These are phyloP conservation scores for Gadopsis marmoratus DNA, from an alignment of 2,797 vertebrate genomes.

Conservation along the genomic window DNA sequence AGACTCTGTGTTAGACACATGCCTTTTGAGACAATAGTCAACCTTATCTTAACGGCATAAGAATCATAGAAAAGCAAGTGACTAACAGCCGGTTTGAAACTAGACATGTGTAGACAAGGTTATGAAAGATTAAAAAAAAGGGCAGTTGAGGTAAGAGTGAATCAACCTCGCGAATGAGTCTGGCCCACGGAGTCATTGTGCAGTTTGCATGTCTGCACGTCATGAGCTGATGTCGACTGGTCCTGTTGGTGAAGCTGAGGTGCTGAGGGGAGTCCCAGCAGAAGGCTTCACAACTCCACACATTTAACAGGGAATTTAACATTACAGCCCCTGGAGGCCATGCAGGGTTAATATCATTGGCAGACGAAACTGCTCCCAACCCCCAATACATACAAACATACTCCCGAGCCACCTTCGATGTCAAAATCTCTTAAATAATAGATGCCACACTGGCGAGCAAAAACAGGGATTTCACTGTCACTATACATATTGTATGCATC, in stretches of 20 bases:
- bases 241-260: constrained; percentile 40
- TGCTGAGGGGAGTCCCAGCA: constrained; percentile 50
- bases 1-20: constrained; percentile 44
- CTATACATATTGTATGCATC: constrained; percentile 9
- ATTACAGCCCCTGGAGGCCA: constrained; percentile 54
- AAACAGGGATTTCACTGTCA: constrained; percentile 56
- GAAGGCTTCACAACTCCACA: constrained; percentile 53
- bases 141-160: constrained; percentile 10
- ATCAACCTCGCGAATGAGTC: constrained; percentile 22
- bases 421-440: constrained; percentile 50
- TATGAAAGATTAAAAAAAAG: constrained; percentile 26
- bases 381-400: constrained; percentile 17
- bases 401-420: constrained; percentile 32
- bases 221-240: constrained; percentile 45
- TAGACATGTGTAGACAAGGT: constrained; percentile 20
- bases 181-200: not conserved
- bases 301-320: constrained; percentile 73
- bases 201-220: constrained; percentile 28
- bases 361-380: constrained; percentile 36
- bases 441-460: constrained; percentile 12
- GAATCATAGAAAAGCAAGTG: constrained; percentile 33
- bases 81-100: constrained; percentile 43
- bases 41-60: constrained; percentile 25
- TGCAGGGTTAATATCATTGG: constrained; percentile 36
- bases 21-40: constrained; percentile 45